Conservation (phyloP, 2,797 vertebrate genomes). For the Peromyscus attwateri region DNA sequence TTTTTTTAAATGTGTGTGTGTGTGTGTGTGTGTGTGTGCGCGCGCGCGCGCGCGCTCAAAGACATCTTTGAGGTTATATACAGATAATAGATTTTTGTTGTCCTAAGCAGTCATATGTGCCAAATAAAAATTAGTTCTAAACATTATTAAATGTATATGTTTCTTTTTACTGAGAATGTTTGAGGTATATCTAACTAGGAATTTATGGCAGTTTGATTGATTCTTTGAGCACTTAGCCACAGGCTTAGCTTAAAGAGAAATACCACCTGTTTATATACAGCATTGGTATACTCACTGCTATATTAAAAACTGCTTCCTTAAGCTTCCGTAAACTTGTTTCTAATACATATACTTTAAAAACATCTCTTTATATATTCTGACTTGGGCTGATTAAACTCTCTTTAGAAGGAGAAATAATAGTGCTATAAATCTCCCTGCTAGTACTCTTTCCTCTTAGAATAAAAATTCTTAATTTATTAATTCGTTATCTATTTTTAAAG, state of each 20-base stretch:
- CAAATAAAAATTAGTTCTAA: constrained; percentile 49
- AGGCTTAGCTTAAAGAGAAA: neutral
- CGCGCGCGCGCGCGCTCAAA: neutral
- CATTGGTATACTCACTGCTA: neutral
- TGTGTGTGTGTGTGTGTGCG: neutral
- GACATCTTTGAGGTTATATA: constrained; percentile 15
- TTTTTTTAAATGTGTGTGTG: neutral
- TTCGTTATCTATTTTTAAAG: constrained; percentile 47
- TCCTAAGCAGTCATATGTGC: neutral
- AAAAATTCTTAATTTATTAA: neutral
- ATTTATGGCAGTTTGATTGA: neutral
- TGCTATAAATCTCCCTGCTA: neutral
- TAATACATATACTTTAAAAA: neutral
- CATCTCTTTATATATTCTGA: neutral
- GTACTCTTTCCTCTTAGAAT: neutral
- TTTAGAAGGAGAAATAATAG: constrained; percentile 22
- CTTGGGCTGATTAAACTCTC: neutral
- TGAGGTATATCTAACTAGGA: constrained; percentile 9
- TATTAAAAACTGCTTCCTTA: neutral
- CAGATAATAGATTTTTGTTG: neutral
- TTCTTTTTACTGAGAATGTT: neutral
- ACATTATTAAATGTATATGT: constrained; percentile 4
- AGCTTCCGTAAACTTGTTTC: neutral
- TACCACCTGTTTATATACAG: neutral
- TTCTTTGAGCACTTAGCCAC: constrained; percentile 22